A percentile compares a stretch with the other conserved stretches of the same genome.
These are phyloP conservation scores for Microvelia longipes DNA, from an alignment of 1,140 invertebrate genomes.

Conservation along the genomic window DNA sequence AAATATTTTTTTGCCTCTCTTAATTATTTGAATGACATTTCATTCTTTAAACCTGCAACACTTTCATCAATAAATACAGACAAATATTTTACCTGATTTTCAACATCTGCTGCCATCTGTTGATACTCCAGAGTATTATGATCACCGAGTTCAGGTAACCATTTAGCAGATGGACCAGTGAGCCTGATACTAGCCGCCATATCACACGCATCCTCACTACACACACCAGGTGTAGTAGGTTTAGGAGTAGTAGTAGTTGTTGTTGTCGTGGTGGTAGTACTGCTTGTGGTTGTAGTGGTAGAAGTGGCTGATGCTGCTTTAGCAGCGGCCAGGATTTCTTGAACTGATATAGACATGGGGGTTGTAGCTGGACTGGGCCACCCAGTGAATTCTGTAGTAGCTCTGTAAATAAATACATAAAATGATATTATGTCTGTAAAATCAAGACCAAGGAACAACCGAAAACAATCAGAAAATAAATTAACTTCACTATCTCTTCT, in stretches of 20 bases:
- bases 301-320: constrained; percentile 41
- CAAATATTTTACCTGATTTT: constrained; percentile 60
- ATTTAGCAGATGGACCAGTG: constrained; percentile 51
- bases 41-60: too few species aligned
- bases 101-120: constrained; percentile 58
- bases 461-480: too few species aligned
- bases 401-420: constrained; percentile 33
- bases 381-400: constrained; percentile 72
- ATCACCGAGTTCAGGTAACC: constrained; percentile 70
- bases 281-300: constrained; percentile 36
- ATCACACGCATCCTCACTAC: constrained; percentile 50
- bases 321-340: constrained; percentile 54
- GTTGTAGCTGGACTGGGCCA: constrained; percentile 74
- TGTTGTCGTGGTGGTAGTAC: constrained; percentile 57
- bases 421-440: too few species aligned
- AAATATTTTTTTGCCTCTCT: too few species aligned
- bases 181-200: constrained; percentile 69
- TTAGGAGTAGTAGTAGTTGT: constrained; percentile 53
- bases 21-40: too few species aligned
- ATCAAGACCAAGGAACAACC: too few species aligned
- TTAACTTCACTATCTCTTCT: too few species aligned
- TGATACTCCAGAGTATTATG: constrained; percentile 75
- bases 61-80: too few species aligned
- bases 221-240: constrained; percentile 65
- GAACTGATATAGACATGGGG: constrained; percentile 65